Conservation (phyloP, 1,140 invertebrate species). For the Plectrocnemia conspersa region DNA sequence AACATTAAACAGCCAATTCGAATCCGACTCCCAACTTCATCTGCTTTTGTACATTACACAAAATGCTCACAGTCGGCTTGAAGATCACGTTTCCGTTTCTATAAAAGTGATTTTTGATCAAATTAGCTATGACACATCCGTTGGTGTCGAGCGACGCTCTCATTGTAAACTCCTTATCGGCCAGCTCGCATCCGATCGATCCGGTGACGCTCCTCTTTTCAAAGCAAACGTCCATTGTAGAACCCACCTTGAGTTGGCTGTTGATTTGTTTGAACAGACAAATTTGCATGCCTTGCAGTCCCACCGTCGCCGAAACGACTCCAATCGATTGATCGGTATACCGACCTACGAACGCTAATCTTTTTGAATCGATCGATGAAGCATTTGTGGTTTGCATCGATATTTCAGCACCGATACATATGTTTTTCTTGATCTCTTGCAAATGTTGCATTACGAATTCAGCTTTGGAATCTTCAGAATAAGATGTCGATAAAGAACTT, state of each 20-base stretch:
- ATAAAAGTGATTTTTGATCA: slow-evolving; percentile 18
- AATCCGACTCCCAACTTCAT: slow-evolving; percentile 14
- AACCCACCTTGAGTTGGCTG: slow-evolving; percentile 20
- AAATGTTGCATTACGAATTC: slow-evolving; percentile 26
- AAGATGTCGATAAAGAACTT: slow-evolving; percentile 14
- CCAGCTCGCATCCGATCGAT: slow-evolving; percentile 25
- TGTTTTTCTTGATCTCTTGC: slow-evolving; percentile 23
- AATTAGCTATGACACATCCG: slow-evolving; percentile 14
- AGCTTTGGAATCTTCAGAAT: slow-evolving; percentile 5
- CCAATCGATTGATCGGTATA: slow-evolving; percentile 13
- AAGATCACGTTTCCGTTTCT: slow-evolving; percentile 5
- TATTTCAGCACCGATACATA: slow-evolving; percentile 27
- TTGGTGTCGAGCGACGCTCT: slow-evolving; percentile 21
- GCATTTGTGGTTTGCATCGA: slow-evolving; percentile 5
- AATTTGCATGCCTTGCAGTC: slow-evolving; percentile 22
- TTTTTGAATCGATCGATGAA: not conserved
- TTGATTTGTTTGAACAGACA: slow-evolving; percentile 24
- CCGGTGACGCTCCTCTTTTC: slow-evolving; percentile 16
- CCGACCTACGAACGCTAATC: slow-evolving; percentile 20
- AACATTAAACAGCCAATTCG: slow-evolving; percentile 8
- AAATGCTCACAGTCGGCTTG: slow-evolving; percentile 2
- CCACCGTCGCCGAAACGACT: slow-evolving; percentile 21
- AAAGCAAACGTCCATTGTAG: slow-evolving; percentile 26
- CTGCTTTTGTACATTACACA: slow-evolving; percentile 2
- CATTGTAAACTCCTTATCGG: slow-evolving; percentile 19